Conservation (phyloP, 2,888 invertebrate species). For the Scaptomyza polygonia region DNA sequence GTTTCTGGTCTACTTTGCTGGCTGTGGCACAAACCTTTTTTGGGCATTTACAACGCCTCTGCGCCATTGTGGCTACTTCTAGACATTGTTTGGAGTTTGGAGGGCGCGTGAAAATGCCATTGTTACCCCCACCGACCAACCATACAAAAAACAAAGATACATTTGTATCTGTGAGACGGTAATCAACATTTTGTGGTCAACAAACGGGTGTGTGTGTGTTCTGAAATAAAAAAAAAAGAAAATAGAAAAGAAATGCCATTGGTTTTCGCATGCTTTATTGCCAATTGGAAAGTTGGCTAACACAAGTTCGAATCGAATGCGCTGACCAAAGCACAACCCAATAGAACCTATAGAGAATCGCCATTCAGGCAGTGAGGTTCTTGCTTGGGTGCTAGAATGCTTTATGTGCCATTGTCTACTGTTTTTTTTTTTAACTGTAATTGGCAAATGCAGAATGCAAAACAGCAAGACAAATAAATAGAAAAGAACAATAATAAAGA, state of each 20-base stretch:
- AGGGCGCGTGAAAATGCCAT: slow-evolving; percentile 78
- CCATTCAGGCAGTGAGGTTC: too few relatives aligned
- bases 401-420: slow-evolving; percentile 70
- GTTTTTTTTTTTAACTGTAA: slow-evolving; percentile 66
- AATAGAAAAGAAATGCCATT: slow-evolving; percentile 57
- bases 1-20: slow-evolving; percentile 45
- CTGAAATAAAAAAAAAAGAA: slow-evolving; percentile 34
- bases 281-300: slow-evolving; percentile 77
- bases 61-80: slow-evolving; percentile 59
- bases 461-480: not conserved
- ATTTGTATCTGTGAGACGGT: slow-evolving; percentile 50
- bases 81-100: slow-evolving; percentile 9
- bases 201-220: slow-evolving; percentile 47
- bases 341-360: slow-evolving; percentile 37
- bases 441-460: slow-evolving; percentile 53
- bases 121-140: slow-evolving; percentile 43
- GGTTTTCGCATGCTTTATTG: slow-evolving; percentile 78
- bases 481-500: not conserved
- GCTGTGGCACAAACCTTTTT: slow-evolving; percentile 65
- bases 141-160: slow-evolving; percentile 16
- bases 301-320: not conserved
- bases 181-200: slow-evolving; percentile 79
- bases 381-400: slow-evolving; percentile 74
- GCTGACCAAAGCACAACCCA: slow-evolving; percentile 32
- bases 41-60: slow-evolving; percentile 78